A percentile compares a stretch with the other conserved stretches of the same genome.
These are phyloP conservation scores for Chesias legatella DNA, from an alignment of 2,888 invertebrate genomes.

Conservation along the genomic window DNA sequence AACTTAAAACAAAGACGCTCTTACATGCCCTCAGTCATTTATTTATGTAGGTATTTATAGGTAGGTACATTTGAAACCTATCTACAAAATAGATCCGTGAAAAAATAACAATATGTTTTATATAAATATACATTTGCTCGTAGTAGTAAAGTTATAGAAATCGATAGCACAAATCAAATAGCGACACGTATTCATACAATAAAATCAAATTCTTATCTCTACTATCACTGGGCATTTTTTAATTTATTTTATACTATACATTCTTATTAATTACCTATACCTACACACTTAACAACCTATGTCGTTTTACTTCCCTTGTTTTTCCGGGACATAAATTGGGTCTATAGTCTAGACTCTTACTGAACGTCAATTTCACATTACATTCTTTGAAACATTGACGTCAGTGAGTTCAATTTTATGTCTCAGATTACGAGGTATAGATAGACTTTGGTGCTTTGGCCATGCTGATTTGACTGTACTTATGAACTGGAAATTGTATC, in stretches of 20 bases:
- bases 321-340: too few species aligned
- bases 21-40: constrained; percentile 66
- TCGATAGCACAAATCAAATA: constrained; percentile 57
- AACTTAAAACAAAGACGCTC: constrained; percentile 65
- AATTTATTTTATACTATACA: constrained; percentile 53
- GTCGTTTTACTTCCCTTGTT: constrained; percentile 23
- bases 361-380: too few species aligned
- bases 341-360: too few species aligned
- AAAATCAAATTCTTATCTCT: constrained; percentile 66
- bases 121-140: constrained; percentile 44
- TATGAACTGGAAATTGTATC: constrained; percentile 28
- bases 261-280: constrained; percentile 44
- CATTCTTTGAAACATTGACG: constrained; percentile 39
- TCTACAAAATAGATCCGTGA: constrained; percentile 58
- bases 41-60: constrained; percentile 45
- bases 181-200: constrained; percentile 46
- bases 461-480: constrained; percentile 54
- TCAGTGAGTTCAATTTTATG: too few species aligned
- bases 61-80: constrained; percentile 47
- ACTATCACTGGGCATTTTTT: constrained; percentile 76
- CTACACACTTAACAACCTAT: constrained; percentile 72
- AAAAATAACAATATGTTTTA: constrained; percentile 64
- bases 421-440: background rate
- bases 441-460: constrained; percentile 74
- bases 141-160: constrained; percentile 48